Percentiles rank a stretch among this genome's conserved stretches.
These are phyloP conservation scores for Oreortyx pictus DNA, from an alignment of 2,797 vertebrate genomes.

Conservation along the genomic window DNA sequence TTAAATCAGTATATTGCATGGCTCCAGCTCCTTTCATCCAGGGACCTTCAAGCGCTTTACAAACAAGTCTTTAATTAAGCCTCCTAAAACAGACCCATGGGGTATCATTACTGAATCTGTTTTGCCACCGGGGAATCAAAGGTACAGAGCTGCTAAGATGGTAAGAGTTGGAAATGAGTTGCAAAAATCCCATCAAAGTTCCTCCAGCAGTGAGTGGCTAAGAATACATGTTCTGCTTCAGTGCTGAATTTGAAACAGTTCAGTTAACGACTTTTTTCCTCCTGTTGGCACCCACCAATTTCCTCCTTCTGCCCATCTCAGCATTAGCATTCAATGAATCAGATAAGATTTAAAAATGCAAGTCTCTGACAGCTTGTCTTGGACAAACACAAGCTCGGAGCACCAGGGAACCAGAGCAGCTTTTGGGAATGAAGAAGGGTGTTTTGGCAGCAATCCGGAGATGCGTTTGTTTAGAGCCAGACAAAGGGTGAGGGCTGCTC, in stretches of 20 bases:
- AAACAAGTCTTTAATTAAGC: conserved; percentile 49
- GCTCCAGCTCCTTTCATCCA: conserved; percentile 22
- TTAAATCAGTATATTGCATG: background rate
- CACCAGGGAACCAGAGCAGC: background rate
- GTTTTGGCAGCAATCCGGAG: conserved; percentile 55
- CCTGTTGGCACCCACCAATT: fast-evolving
- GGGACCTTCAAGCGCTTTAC: background rate
- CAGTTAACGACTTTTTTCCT: background rate
- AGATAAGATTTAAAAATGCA: background rate
- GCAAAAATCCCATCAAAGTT: background rate
- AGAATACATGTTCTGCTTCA: fast-evolving
- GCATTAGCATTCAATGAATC: conserved; percentile 4
- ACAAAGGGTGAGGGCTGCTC: background rate
- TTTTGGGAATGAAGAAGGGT: background rate
- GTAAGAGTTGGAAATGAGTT: background rate
- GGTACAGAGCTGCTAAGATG: fast-evolving
- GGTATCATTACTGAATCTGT: background rate
- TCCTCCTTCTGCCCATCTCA: background rate
- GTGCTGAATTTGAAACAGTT: background rate
- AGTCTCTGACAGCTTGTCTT: conserved; percentile 15
- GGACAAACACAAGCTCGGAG: background rate
- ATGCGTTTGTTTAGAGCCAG: background rate
- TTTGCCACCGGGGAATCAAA: background rate
- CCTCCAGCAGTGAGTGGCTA: background rate
- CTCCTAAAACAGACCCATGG: background rate